Evolutionary conservation across 2,888 invertebrate genomes (phyloP), one percentile per base, ranked within the genome.

Genomic region (Malacosoma neustria): DNA sequence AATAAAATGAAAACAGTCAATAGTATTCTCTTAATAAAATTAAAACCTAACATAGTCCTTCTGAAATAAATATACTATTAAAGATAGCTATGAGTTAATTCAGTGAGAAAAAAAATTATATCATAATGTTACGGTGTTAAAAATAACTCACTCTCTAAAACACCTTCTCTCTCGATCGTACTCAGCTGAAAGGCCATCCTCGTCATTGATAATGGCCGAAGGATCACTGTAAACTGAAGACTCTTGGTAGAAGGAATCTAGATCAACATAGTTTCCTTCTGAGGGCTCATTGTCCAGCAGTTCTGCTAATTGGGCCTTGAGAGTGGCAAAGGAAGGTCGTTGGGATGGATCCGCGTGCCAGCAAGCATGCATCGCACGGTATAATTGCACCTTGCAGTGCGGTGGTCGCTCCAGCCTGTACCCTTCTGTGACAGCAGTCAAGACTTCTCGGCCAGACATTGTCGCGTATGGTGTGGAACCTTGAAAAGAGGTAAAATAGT

Each of bases 401-500:
- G 90, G 88, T 1, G 95, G 95, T 36, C 93, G 87, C 57, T 93
- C 92, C 39, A 94, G 89, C 0, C 94, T 87, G 64, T 92, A 90
- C 13, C 94, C 95, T 51, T 91, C 91, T 13, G 93, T 90, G 34
- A 95, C 93, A 29, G 91, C 89, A 5, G 93, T 88, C 66, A 94
- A 89, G n/a, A 95, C 94, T 62, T 94, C 93, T 6, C 93, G 89
- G 0, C 94, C 94, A 1, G 93, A 91, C 89, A 95, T 90, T 41
- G 92, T 91, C n/a, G 93, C 92, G 73, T 95, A 95, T 3, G 95
- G 95, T 60, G 93, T 94, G 35, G 93, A 93, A 38, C 95, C 95
- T 94, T n/a, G n/a, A n/a, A n/a, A n/a, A n/a, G n/a, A n/a, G n/a
- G n/a, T n/a, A n/a, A n/a, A n/a, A n/a, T n/a, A n/a, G n/a, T n/a